Percentiles rank a stretch among this genome's conserved stretches.
phyloP scores from a whole-genome alignment of 2,113 vertebrate species.

The Clinocottus analis region DNA sequence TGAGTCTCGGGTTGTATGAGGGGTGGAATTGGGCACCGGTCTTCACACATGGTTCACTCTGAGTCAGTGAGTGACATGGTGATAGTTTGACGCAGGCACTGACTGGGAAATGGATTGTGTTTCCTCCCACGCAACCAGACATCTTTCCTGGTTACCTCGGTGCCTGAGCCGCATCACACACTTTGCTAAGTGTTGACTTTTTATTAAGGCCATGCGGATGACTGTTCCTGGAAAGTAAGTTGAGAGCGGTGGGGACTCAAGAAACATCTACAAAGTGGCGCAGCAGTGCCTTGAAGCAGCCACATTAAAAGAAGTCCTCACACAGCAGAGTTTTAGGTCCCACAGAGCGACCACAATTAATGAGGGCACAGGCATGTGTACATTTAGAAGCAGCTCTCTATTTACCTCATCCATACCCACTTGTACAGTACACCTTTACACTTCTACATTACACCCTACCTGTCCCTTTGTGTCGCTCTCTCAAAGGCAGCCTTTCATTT shows the following conservation, averaged over 20 bases:
- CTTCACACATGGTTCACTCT: slow-evolving; percentile 58
- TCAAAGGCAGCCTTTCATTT: slow-evolving; percentile 35
- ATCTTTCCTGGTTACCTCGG: slow-evolving; percentile 41
- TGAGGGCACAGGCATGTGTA: slow-evolving; percentile 52
- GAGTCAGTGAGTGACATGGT: slow-evolving; percentile 62
- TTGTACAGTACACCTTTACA: slow-evolving; percentile 28
- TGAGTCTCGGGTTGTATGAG: slow-evolving; percentile 16
- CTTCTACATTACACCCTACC: slow-evolving; percentile 17
- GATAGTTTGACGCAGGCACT: slow-evolving; percentile 50
- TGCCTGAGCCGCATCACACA: slow-evolving; percentile 7
- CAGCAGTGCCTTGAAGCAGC: slow-evolving; percentile 62
- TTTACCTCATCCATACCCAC: slow-evolving; percentile 47
- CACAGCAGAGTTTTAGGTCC: slow-evolving; percentile 45
- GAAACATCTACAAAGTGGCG: slow-evolving; percentile 72
- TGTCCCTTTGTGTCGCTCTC: slow-evolving; percentile 23
- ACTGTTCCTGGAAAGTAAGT: slow-evolving; percentile 54
- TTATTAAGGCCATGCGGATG: slow-evolving; percentile 38
- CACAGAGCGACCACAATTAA: slow-evolving; percentile 48
- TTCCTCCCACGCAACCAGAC: slow-evolving; percentile 57
- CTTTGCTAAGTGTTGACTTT: slow-evolving; percentile 27
- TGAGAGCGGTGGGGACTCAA: slow-evolving; percentile 46
- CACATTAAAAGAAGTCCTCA: slow-evolving; percentile 54
- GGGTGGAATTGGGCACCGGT: slow-evolving; percentile 43
- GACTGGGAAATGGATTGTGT: slow-evolving; percentile 53
- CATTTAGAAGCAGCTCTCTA: slow-evolving; percentile 48